These are phyloP conservation scores for Hipparchia semele DNA, from an alignment of 2,888 invertebrate species.

Conservation along the genomic window DNA sequence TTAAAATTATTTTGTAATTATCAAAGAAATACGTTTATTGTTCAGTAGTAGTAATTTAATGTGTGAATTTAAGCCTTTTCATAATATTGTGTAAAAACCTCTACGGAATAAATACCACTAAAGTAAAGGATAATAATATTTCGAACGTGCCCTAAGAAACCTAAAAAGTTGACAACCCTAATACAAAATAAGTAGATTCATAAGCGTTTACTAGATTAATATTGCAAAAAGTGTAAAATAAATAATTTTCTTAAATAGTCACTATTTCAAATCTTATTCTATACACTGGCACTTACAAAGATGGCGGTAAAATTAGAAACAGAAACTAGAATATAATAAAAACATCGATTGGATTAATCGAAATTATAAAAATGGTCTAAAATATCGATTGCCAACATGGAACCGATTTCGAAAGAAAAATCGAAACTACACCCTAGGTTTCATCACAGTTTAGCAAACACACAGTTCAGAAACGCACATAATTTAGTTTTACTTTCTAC, in stretches of 20 bases:
- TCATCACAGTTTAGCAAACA: slow-evolving; percentile 6
- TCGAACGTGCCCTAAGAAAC: background rate
- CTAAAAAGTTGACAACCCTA: slow-evolving; percentile 2
- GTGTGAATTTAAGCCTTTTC: no score
- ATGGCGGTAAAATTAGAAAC: slow-evolving; percentile 48
- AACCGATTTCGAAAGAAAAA: slow-evolving; percentile 12
- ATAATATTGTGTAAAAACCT: background rate
- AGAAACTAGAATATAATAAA: slow-evolving; percentile 36
- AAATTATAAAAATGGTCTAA: background rate
- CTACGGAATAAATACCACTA: background rate
- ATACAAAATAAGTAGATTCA: slow-evolving; percentile 44
- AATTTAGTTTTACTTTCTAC: no score
- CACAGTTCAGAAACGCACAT: background rate
- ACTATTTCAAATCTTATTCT: slow-evolving; percentile 46
- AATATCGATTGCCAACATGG: slow-evolving; percentile 1
- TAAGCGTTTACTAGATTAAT: slow-evolving; percentile 41
- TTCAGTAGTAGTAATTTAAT: no score
- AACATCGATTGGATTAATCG: slow-evolving; percentile 29
- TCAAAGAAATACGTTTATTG: no score
- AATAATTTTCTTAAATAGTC: slow-evolving; percentile 53
- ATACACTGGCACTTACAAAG: slow-evolving; percentile 56
- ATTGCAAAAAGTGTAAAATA: slow-evolving; percentile 51
- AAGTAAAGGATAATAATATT: no score
- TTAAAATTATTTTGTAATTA: no score
- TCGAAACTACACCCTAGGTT: slow-evolving; percentile 38